Evolutionary conservation across 2,113 vertebrate genomes (phyloP), one percentile per base, ranked within the genome.

Genomic region (Eublepharis macularius): DNA sequence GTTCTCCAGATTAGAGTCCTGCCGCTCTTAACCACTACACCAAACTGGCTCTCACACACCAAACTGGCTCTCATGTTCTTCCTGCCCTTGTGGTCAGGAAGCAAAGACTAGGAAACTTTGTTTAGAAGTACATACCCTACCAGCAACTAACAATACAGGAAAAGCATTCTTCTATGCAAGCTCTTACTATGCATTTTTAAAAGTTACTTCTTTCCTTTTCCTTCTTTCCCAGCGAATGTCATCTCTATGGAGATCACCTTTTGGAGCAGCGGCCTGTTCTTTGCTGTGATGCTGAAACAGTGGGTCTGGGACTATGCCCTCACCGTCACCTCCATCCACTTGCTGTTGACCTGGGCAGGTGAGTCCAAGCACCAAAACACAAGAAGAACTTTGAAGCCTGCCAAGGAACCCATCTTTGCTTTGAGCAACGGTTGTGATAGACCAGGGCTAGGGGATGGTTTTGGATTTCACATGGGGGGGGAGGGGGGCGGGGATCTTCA

Each of bases 261-360:
- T 94, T 94, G 96, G 49, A 94, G 91, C 83, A 95, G 96, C 2
- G 96, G 96, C 45, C 85, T 96, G 47, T 84, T 96, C 83, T 95
- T 95, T 79, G 95, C 95, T 24, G 89, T 94, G 6, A 93, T 97
- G 75, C 95, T 97, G 89, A 93, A 83, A 88, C 92, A 92, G 81
- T 93, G 94, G 89, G 95, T 97, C 32, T 97, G 96, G 97, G 97
- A 96, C 85, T 97, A 97, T 2, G 95, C 96, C 54, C 81, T 96
- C 84, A 97, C 96, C 0, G 94, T 97, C 86, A 96, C 94, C 10
- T 77, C 96, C 3, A 39, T 95, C 43, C 97, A 97, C n/a, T 80
- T 96, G 17, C 54, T 94, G 6, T 90, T 97, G 86, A 96, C 95
- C 72, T 96, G 92, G 80, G 57, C 94, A n/a, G 96, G 96, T 97